Base-by-base conservation (phyloP, 2,888 invertebrate genomes). In the Drosophila anceps region DNA sequence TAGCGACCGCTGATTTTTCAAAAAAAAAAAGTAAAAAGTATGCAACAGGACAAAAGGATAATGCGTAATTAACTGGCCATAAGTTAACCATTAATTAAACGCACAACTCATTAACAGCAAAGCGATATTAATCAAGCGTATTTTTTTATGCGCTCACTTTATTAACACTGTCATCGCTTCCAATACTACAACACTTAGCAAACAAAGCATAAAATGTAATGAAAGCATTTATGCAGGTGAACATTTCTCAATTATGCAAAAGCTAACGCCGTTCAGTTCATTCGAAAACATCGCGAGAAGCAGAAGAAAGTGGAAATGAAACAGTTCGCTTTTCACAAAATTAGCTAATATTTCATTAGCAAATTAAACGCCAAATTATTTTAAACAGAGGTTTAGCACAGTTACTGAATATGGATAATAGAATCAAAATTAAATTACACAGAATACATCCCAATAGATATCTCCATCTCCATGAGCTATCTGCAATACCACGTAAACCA, bases 71-170 rank as follows among this genome's bases (percentile, higher is more conserved):
- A 86, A 82, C 73, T 69, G 81, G 71, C 87, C 90, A 83, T 79
- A 90, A 86, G 84, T 86, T 79, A 75, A 79, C 77, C 79, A 82
- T 80, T 72, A 85, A 91, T 90, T 88, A 87, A 89, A 85, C 82
- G 81, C 67, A 20, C 78, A 78, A 72, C 65, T 76, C 76, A 73
- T 78, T 75, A 75, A 65, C 50, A 41, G 31, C 29, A 69, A 51
- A 43, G 35, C 43, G 20, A 27, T 20, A 44, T 20, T 65, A n/a
- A 44, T 62, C 62, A 24, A 62, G 29, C 18, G 33, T 33, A 6
- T 51, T 51, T 48, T 29, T 41, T 15, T 50, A n/a, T 31, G 43
- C 15, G 10, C 5, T 1, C 55, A 55, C 39, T 44, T 44, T 58
- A 58, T 44, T 44, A 35, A 44, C 59, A 7, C 13, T 29, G 27